Evolutionary conservation across 2,797 vertebrate genomes (phyloP).

Genomic region (Phrynocephalus vlangalii): DNA sequence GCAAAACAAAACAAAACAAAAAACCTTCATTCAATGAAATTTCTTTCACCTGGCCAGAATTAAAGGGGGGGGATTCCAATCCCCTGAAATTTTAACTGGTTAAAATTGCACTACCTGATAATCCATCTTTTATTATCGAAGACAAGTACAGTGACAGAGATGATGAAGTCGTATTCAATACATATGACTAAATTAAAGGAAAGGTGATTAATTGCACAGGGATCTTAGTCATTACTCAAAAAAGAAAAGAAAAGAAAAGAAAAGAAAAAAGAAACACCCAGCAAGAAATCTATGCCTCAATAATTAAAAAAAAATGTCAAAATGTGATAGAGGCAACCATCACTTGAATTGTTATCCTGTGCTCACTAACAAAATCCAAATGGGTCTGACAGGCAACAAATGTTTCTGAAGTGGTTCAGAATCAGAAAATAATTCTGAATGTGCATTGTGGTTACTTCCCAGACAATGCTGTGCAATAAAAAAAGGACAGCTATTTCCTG

Average conservation of each 20-base stretch:
- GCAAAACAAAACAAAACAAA: neutral
- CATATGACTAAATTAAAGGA: neutral
- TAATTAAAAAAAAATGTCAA: neutral
- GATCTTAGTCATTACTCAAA: constrained; percentile 37
- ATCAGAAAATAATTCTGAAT: constrained; percentile 51
- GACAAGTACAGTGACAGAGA: constrained; percentile 12
- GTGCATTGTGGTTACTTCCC: constrained; percentile 64
- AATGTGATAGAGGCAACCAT: constrained; percentile 36
- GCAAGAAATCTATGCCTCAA: constrained; percentile 34
- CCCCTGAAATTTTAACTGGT: neutral
- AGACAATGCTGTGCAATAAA: constrained; percentile 62
- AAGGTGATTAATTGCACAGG: constrained; percentile 39
- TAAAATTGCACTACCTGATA: neutral
- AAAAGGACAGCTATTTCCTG: constrained; percentile 71
- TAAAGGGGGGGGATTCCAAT: neutral
- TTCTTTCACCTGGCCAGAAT: neutral
- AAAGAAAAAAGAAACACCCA: constrained; percentile 35
- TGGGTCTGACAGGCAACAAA: constrained; percentile 61
- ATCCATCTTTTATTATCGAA: constrained; percentile 4
- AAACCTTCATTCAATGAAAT: neutral
- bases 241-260: constrained; percentile 8
- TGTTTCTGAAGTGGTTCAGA: constrained; percentile 32
- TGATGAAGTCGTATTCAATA: constrained; percentile 14
- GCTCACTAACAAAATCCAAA: constrained; percentile 59
- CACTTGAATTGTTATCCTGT: constrained; percentile 37